phyloP scores from a whole-genome alignment of 2,888 invertebrate genomes.

The Standfussiana lucernea region DNA sequence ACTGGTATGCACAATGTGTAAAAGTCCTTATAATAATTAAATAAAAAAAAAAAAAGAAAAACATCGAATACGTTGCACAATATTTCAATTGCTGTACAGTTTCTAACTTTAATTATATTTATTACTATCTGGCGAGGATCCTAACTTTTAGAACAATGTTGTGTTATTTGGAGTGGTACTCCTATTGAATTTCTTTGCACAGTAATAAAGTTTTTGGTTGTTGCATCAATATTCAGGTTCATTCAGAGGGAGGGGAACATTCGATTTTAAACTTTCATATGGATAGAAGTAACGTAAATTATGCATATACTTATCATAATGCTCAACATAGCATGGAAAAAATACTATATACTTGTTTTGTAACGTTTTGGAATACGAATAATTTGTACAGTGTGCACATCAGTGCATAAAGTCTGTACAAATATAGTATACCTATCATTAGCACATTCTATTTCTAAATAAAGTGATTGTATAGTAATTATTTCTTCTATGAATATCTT shows the following conservation, averaged over 20 bases:
- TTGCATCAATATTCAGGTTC: neutral
- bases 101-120: neutral
- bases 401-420: neutral
- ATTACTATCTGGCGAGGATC: neutral
- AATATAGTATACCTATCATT: neutral
- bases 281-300: neutral
- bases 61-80: neutral
- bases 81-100: neutral
- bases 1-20: no score
- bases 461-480: neutral
- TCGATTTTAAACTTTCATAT: conserved; percentile 3
- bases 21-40: no score
- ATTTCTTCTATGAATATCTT: neutral
- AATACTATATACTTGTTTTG: neutral
- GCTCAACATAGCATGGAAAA: neutral
- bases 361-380: neutral
- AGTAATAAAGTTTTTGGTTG: conserved; percentile 1
- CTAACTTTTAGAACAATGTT: neutral
- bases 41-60: no score
- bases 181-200: neutral
- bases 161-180: neutral
- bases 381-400: conserved; percentile 2
- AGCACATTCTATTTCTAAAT: neutral
- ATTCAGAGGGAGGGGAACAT: neutral
- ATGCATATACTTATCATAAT: conserved; percentile 7